Evolutionary conservation across 2,797 vertebrate genomes (phyloP).

Genomic region (Acrocephalus scirpaceus): DNA sequence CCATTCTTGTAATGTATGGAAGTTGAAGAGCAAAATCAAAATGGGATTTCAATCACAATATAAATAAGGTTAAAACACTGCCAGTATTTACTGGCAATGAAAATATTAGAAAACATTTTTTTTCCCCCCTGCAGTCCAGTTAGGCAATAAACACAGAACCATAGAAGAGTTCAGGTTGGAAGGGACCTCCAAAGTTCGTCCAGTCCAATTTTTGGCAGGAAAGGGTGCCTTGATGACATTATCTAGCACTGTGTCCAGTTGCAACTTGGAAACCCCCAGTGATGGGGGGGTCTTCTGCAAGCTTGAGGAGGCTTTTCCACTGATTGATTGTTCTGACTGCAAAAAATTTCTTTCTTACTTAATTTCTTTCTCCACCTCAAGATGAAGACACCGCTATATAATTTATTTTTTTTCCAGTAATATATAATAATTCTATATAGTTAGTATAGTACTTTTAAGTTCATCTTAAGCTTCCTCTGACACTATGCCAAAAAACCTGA

Average conservation of each 20-base stretch:
- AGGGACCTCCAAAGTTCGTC: neutral
- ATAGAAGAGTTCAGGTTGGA: neutral
- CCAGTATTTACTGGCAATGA: neutral
- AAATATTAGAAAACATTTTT: neutral
- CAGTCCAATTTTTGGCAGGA: neutral
- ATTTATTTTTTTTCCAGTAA: neutral
- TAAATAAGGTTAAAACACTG: neutral
- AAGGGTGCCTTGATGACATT: neutral
- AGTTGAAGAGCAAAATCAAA: neutral
- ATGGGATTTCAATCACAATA: neutral
- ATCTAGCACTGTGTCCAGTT: neutral
- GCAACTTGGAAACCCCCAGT: neutral
- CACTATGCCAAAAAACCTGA: neutral
- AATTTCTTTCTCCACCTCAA: neutral
- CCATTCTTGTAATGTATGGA: neutral
- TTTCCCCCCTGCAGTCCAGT: neutral
- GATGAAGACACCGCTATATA: neutral
- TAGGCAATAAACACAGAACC: neutral
- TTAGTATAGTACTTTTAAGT: neutral
- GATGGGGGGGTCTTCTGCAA: accelerated
- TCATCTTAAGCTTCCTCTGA: neutral
- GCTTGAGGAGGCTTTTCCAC: neutral
- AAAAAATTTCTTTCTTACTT: neutral
- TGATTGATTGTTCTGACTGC: neutral
- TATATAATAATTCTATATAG: neutral